Percentiles rank a stretch among this genome's conserved stretches.
phyloP scores from a whole-genome alignment of 30 jellyfish, hydroid and myxozoan genomes.

The Turritopsis rubra region DNA sequence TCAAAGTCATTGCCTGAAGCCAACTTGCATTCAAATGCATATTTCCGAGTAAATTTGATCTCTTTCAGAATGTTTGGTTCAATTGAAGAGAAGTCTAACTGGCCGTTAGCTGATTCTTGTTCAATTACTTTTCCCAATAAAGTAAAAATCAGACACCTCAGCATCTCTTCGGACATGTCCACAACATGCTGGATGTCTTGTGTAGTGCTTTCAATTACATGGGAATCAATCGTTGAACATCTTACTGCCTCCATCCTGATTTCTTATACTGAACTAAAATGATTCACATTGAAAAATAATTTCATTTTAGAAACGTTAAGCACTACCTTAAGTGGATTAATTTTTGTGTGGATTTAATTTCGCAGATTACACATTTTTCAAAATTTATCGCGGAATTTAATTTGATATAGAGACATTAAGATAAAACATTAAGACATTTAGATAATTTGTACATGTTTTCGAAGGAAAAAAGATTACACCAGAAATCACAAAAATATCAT shows the following conservation, averaged over 20 bases:
- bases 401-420: no score
- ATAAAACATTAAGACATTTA: no score
- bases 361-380: no score
- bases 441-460: no score
- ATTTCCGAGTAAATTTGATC: conserved; percentile 13
- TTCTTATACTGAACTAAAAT: neutral
- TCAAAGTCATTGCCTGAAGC: conserved; percentile 38
- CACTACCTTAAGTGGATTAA: no score
- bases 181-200: conserved; percentile 34
- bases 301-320: neutral
- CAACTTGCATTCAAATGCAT: neutral
- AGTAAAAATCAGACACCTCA: conserved; percentile 41
- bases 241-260: neutral
- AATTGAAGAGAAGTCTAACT: conserved; percentile 47
- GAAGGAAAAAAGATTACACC: no score
- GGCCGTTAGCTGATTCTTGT: conserved; percentile 55
- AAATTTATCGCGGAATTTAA: no score
- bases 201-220: conserved; percentile 1
- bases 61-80: conserved; percentile 42
- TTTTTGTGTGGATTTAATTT: no score
- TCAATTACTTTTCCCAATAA: conserved; percentile 55
- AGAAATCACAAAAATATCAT: no score
- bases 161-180: conserved; percentile 42
- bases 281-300: neutral
- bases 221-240: neutral